Evolutionary conservation across 2,888 invertebrate genomes (phyloP), one percentile per base, ranked within the genome.

Genomic region (Amphimallon solstitiale): DNA sequence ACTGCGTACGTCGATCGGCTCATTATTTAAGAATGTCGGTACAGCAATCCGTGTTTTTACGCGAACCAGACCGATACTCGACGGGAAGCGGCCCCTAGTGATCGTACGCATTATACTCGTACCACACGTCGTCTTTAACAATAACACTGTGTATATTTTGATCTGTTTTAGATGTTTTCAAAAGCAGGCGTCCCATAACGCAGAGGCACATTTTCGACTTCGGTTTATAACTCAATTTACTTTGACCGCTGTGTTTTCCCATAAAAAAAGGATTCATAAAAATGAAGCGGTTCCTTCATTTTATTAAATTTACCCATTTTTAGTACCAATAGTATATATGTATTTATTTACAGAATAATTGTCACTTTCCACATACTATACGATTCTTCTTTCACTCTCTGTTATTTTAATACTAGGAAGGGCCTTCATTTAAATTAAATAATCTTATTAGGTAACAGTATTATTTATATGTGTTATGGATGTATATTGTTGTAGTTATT

Each of bases 141-240:
- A 60, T 65, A 59, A 48, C 48, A 46, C 29, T 60, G 61, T 65
- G 65, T 65, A 61, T 65, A 65, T 48, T 60, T 40, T 60, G 60
- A 62, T 62, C 62, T 49, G 51, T 51, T 61, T 65, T 49, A 56
- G 59, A 59, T 40, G 59, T 40, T 21, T 48, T 65, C 60, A 66
- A 66, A 56, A 63, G 62, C 34, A 10, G 43, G 66, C 62, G 48
- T 40, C 45, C 64, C 35, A 45, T 63, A 54, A 29, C 23, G 66
- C 65, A 52, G 67, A 62, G 56, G 63, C 62, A 35, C 52, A 62
- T 63, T 63, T 35, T 63, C 63, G 23, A 23, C 67, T 37, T 35
- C 46, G 65, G 52, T 49, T 38, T 62, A 65, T 67, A 65, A 65
- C 67, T 69, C 65, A 67, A 69, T 69, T 67, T 65, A 63, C 60